Evolutionary conservation across 2,113 vertebrate species (phyloP), one percentile per base, ranked within the genome.

Genomic region (Archocentrus centrarchus): DNA sequence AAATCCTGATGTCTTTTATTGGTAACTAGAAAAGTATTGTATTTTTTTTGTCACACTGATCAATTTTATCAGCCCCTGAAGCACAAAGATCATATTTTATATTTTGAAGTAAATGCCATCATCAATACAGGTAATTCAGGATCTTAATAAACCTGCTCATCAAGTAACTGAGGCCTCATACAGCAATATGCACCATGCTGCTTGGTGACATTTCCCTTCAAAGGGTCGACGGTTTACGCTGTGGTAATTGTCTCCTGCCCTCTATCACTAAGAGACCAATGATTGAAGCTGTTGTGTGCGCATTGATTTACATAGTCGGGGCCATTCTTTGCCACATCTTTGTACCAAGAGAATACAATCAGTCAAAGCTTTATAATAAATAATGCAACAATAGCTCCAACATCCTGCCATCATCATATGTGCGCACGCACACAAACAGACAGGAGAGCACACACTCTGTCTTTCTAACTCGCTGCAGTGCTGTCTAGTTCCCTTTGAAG

Each of bases 161-260:
- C 20, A 75, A 70, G 60, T 80, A 66, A 70, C 6, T 10, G 53
- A 78, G 82, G 58, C 47, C 63, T 35, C 78, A 75, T 30, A 63
- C 55, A 81, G 66, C 64, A 75, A 58, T 60, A 59, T 82, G 44
- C 79, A 50, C 6, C 66, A 1, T 77, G 79, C 77, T 80, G 77
- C 79, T 75, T 41, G 62, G 55, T 93, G 91, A 91, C 88, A 92
- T 94, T 93, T 93, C 57, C 47, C 81, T 81, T 89, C 75, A 88
- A 92, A 93, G 87, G 83, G 81, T 89, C 84, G 60, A 9, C 1
- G 44, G 73, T 89, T 88, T 81, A 83, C 85, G 81, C 59, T 35
- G 68, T 85, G 64, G 88, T 93, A 92, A 93, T 94, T 93, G 87
- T 91, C 90, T 90, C 70, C 66, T 92, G 88, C 87, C 87, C 88